Conservation (phyloP, 2,888 invertebrate genomes). For the Plagodis dolabraria region DNA sequence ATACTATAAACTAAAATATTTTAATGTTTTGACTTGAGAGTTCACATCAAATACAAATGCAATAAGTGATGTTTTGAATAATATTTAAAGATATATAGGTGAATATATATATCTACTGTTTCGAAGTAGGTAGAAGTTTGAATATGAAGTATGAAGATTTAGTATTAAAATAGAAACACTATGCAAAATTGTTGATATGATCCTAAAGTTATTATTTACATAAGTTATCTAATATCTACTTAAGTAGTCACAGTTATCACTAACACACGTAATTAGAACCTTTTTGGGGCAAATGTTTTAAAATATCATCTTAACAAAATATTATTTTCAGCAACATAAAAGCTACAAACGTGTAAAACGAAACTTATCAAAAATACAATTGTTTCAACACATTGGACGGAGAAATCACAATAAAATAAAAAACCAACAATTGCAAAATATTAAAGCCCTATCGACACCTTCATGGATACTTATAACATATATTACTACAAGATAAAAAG, state of each 20-base stretch:
- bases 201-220: not conserved
- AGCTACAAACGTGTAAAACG: not conserved
- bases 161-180: not conserved
- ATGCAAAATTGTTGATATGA: not conserved
- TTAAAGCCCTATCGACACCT: not conserved
- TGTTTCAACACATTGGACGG: conserved; percentile 13
- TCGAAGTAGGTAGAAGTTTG: too few relatives aligned
- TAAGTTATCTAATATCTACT: not conserved
- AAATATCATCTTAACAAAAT: not conserved
- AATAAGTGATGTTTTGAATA: too few relatives aligned
- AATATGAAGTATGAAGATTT: too few relatives aligned
- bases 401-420: conserved; percentile 18
- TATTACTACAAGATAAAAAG: too few relatives aligned
- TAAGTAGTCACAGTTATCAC: not conserved
- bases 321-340: not conserved
- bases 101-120: too few relatives aligned
- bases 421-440: not conserved
- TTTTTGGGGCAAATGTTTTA: not conserved
- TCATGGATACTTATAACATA: too few relatives aligned
- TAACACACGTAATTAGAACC: not conserved
- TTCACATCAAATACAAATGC: too few relatives aligned
- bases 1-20: too few relatives aligned
- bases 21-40: too few relatives aligned
- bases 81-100: too few relatives aligned
- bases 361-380: not conserved